phyloP scores from a whole-genome alignment of 2,113 vertebrate species.

The Brienomyrus brachyistius region DNA sequence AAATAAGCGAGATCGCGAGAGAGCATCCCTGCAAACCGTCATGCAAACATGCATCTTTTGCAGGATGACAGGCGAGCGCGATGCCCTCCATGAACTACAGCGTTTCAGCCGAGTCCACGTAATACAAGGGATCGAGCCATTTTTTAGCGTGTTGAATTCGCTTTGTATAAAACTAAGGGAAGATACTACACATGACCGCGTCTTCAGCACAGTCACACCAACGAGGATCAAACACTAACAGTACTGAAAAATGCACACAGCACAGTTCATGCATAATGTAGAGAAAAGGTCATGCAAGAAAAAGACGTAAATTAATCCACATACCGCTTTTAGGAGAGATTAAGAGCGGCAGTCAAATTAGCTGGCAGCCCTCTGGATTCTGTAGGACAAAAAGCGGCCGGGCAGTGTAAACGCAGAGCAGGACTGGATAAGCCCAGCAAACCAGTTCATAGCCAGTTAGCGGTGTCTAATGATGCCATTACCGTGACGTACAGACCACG shows the following conservation, averaged over 20 bases:
- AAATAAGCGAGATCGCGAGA: background rate
- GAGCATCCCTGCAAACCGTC: background rate
- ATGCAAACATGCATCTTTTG: background rate
- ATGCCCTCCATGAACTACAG: background rate
- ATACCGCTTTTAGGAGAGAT: constrained; percentile 7
- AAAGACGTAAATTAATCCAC: background rate
- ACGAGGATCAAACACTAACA: background rate
- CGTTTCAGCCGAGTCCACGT: background rate
- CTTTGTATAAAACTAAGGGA: background rate
- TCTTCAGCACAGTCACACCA: background rate
- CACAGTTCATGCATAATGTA: background rate
- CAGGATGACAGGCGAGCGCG: background rate
- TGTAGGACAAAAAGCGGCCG: background rate
- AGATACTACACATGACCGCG: background rate
- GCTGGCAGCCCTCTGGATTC: background rate
- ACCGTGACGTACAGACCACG: constrained; percentile 31
- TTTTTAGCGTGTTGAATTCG: background rate
- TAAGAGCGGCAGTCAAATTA: background rate
- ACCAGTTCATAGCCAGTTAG: background rate
- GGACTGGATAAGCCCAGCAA: background rate
- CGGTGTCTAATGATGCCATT: background rate
- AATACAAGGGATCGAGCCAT: background rate
- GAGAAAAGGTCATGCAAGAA: background rate
- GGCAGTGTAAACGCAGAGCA: background rate
- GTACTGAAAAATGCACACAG: background rate